Percentiles rank a stretch among this genome's conserved stretches.
Conservation (phyloP, 2,797 vertebrate genomes). For the Chelmon rostratus region DNA sequence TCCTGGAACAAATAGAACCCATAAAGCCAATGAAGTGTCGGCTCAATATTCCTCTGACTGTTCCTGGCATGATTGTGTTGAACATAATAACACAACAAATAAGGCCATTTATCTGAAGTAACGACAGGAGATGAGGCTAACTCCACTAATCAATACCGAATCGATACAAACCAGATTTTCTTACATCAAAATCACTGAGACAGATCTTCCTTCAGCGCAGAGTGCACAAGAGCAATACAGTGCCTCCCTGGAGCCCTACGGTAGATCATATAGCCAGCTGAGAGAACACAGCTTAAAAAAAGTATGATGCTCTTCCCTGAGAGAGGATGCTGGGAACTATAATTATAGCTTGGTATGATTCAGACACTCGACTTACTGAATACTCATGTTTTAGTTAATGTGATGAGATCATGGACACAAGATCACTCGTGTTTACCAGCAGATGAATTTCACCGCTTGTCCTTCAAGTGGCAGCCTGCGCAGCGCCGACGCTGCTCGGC, state of each 20-base stretch:
- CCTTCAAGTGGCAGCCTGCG: conserved; percentile 87
- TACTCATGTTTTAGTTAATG: conserved; percentile 75
- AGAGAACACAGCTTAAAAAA: conserved; percentile 55
- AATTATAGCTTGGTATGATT: conserved; percentile 69
- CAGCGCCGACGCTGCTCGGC: conserved; percentile 30
- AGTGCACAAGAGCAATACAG: conserved; percentile 78
- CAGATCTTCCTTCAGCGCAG: conserved; percentile 77
- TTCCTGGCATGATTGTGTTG: conserved; percentile 85
- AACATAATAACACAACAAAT: conserved; percentile 88
- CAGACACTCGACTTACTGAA: conserved; percentile 63
- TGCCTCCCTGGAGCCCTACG: conserved; percentile 64
- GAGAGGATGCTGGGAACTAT: conserved; percentile 73
- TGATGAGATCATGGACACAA: conserved; percentile 73
- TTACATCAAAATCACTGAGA: conserved; percentile 86
- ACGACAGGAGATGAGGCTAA: conserved; percentile 82
- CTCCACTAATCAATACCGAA: conserved; percentile 76
- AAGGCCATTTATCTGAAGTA: conserved; percentile 84
- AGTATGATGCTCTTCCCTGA: conserved; percentile 39
- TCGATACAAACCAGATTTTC: conserved; percentile 86
- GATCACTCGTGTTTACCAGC: conserved; percentile 82
- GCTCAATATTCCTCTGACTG: conserved; percentile 83
- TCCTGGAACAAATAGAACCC: conserved; percentile 79
- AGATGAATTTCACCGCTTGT: conserved; percentile 86
- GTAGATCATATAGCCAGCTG: conserved; percentile 69
- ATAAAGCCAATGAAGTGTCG: conserved; percentile 83